phyloP scores from a whole-genome alignment of 2,888 invertebrate species.

The Drosophila paranaensis region DNA sequence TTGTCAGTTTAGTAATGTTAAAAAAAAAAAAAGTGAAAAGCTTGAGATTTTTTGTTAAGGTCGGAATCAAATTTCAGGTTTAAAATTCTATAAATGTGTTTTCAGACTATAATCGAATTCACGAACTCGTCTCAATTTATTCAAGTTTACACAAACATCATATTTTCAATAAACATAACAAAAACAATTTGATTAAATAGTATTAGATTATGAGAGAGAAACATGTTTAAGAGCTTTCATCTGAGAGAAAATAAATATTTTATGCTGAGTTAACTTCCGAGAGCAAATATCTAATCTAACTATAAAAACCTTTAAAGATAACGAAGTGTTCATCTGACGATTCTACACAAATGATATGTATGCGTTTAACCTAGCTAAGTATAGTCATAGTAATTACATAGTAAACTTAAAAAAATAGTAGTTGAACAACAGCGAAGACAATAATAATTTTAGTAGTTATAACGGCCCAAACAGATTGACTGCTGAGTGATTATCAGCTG shows the following conservation, averaged over 20 bases:
- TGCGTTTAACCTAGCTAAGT: conserved; percentile 70
- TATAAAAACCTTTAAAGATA: conserved; percentile 66
- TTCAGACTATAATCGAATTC: conserved; percentile 28
- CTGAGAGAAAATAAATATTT: conserved; percentile 67
- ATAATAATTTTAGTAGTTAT: conserved; percentile 73
- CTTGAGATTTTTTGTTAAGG: too few species aligned
- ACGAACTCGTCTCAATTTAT: conserved; percentile 54
- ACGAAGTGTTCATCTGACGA: conserved; percentile 75
- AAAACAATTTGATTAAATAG: conserved; percentile 64
- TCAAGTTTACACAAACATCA: conserved; percentile 56
- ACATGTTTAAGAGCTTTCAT: conserved; percentile 61
- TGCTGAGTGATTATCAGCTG: conserved; percentile 89
- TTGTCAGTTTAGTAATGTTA: too few species aligned
- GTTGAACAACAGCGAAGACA: conserved; percentile 84
- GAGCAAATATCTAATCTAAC: conserved; percentile 71
- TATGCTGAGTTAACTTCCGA: conserved; percentile 62
- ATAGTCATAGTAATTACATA: conserved; percentile 79
- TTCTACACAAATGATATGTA: conserved; percentile 76
- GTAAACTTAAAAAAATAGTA: conserved; percentile 78
- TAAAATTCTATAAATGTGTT: neutral
- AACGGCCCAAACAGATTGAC: conserved; percentile 93
- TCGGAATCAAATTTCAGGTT: too few species aligned
- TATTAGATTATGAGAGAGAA: conserved; percentile 63
- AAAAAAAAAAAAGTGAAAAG: too few species aligned
- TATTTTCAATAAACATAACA: conserved; percentile 58